Base-by-base conservation (phyloP, 2,888 invertebrate species). In the Troides aeacus region DNA sequence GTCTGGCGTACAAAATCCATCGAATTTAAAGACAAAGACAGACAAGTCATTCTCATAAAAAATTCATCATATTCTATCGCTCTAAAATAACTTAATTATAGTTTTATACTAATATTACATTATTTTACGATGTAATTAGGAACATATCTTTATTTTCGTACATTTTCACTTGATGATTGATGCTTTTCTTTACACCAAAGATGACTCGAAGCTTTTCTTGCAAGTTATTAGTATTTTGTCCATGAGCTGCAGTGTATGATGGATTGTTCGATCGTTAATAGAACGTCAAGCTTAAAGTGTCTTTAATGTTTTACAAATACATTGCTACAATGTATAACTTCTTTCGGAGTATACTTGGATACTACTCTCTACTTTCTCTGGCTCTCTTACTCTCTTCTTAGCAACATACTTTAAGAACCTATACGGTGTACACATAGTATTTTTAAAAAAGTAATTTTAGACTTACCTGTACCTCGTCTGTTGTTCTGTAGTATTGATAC, bases 211-310 rank as follows among this genome's bases (percentile, higher is more conserved):
- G 15, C 21, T 66, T 66, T 66, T 59, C 59, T 60, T 60, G 24
- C n/a, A 30, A 66, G 59, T 60, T 66, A 60, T 59, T 66, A 66
- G 59, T n/a, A 60, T 50, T 60, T 66, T 24, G 39, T 58, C 64
- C 57, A 65, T 58, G 64, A 58, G 21, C 24, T 58, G 58, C 58
- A 57, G 36, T 42, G 39, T 24, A 65, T 42, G 64, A 65, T 65
- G n/a, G 57, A 57, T 57, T 57, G 21, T 57, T 57, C 57, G 6
- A 21, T 57, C 57, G 24, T 57, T 21, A 18, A 57, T 18, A 57
- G 21, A 57, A 21, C 57, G 21, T 57, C 57, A 23, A 57, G 18
- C 5, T 10, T 18, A 10, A 21, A 57, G n/a, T 21, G 57, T 57
- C 57, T 57, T n/a, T 57, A 39, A 57, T 21, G 57, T 57, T 57